These are phyloP conservation scores for Fulmarus glacialis DNA, from an alignment of 2,113 vertebrate species.

Conservation along the genomic window DNA sequence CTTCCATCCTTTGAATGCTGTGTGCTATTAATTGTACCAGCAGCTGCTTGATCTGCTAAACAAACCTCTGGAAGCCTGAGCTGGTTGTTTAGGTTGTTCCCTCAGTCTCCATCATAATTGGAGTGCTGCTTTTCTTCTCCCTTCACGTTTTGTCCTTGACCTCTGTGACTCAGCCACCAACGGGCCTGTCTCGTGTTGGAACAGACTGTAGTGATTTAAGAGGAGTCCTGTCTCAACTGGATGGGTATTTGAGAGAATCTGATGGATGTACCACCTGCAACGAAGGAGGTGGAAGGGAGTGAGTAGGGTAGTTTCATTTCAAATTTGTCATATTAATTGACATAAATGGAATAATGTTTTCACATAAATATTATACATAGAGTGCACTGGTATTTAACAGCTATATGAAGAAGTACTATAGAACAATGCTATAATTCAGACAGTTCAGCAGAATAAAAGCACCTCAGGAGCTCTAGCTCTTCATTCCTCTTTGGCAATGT, in stretches of 20 bases:
- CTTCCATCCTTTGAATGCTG: neutral
- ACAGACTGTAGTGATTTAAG: neutral
- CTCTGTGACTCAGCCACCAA: neutral
- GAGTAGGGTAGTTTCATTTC: neutral
- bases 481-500: neutral
- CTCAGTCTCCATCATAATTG: neutral
- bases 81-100: neutral
- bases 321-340: neutral
- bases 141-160: neutral
- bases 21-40: neutral
- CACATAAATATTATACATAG: neutral
- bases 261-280: neutral
- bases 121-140: neutral
- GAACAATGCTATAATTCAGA: neutral
- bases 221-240: neutral
- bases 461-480: neutral
- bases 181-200: neutral
- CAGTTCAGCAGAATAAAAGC: neutral
- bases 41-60: neutral
- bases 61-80: neutral
- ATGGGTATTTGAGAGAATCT: neutral
- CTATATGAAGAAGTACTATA: neutral
- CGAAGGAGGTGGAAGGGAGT: neutral
- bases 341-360: neutral
- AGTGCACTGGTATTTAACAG: neutral